Percentiles rank a stretch among this genome's conserved stretches.
Conservation (phyloP, 2,888 invertebrate genomes). For the Drosophila glabriapex region DNA sequence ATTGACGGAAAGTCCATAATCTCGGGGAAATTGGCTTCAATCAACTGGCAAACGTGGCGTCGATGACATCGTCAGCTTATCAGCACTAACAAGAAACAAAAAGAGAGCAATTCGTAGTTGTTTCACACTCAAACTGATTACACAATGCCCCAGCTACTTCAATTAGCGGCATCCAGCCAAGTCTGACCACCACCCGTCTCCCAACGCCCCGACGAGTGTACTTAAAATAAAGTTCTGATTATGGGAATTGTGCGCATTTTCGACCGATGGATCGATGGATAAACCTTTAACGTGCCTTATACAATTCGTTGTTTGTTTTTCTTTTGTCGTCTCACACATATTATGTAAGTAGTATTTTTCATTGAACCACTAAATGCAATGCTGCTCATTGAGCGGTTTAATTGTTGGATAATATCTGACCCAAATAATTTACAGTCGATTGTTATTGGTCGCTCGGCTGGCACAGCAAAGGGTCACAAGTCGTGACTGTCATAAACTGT, state of each 20-base stretch:
- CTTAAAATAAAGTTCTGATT: not conserved
- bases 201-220: not conserved
- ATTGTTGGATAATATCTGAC: slow-evolving; percentile 51
- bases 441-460: slow-evolving; percentile 31
- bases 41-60: slow-evolving; percentile 40
- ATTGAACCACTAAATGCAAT: slow-evolving; percentile 21
- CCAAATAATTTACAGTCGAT: slow-evolving; percentile 33
- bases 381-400: slow-evolving; percentile 44
- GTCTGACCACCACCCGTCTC: slow-evolving; percentile 9
- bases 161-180: slow-evolving; percentile 49
- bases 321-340: not conserved
- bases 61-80: slow-evolving; percentile 46
- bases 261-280: slow-evolving; percentile 14
- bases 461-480: slow-evolving; percentile 14
- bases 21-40: slow-evolving; percentile 47
- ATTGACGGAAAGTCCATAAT: slow-evolving; percentile 35
- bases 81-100: slow-evolving; percentile 27
- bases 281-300: slow-evolving; percentile 20
- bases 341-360: slow-evolving; percentile 21
- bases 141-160: slow-evolving; percentile 49
- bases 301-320: not conserved
- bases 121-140: slow-evolving; percentile 45
- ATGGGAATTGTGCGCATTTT: slow-evolving; percentile 2
- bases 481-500: slow-evolving; percentile 10
- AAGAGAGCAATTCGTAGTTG: slow-evolving; percentile 23